Conservation (phyloP, 2,113 vertebrate species). For the Cyanistes caeruleus region DNA sequence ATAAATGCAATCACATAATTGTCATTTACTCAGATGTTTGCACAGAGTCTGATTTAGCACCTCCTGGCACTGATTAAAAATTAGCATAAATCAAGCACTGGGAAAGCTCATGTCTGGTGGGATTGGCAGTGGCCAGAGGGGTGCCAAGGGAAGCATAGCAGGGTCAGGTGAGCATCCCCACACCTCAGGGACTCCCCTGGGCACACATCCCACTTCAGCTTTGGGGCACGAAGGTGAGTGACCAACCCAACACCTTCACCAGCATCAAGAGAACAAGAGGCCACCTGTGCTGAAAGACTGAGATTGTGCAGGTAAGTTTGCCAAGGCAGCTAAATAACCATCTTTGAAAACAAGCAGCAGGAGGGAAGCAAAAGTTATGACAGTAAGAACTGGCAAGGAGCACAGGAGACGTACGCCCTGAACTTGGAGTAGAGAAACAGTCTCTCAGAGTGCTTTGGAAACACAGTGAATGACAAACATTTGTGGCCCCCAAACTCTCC, state of each 20-base stretch:
- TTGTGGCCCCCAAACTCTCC: background rate
- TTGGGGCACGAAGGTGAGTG: background rate
- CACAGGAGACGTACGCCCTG: accelerated
- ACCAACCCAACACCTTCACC: background rate
- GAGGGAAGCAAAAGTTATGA: background rate
- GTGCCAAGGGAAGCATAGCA: accelerated
- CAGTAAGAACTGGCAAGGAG: background rate
- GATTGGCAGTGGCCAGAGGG: background rate
- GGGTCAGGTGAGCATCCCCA: accelerated
- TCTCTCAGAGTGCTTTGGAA: background rate
- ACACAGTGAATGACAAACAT: background rate
- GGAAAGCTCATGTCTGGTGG: accelerated
- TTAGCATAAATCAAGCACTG: background rate
- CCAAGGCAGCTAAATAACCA: background rate
- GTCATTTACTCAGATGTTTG: background rate
- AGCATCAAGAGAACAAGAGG: background rate
- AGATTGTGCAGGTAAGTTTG: background rate
- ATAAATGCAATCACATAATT: background rate
- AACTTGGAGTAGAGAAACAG: background rate
- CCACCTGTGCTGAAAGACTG: background rate
- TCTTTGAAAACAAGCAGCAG: background rate
- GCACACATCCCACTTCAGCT: no score
- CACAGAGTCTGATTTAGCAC: background rate
- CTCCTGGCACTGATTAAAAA: background rate
- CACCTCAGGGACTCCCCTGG: accelerated